Base-by-base conservation (phyloP, 2,888 invertebrate species). In the Drosophila eohydei region DNA sequence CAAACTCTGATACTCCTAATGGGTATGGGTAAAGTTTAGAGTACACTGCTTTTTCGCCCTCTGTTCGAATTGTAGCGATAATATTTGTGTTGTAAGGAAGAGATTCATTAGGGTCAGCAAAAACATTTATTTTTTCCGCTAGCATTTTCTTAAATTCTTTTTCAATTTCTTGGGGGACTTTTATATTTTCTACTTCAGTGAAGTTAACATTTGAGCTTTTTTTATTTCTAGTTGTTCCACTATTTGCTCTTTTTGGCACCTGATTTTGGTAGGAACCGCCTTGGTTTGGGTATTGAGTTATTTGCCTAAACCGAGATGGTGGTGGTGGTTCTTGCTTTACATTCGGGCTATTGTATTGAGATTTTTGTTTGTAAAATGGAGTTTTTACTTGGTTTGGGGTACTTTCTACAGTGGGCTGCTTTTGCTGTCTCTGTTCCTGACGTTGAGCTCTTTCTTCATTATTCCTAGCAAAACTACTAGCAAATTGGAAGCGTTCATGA, bases 1-100 rank as follows among this genome's bases (percentile, higher is more conserved):
- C 61, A 11, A 67, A 61, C n/a, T 67, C 56, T 0, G 50, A 16
- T 3, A 61, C 43, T 3, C 56, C 61, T 30, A 43, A 26, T 7
- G 56, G 67, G 16, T 43, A 16, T 1, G 41, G 41, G 21, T 43
- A 43, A 16, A 21, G 16, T 41, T 9, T 43, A 21, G 41, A 16
- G 21, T 9, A 43, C 3, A 41, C 7, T 8, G 38, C 21, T 1
- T 61, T 44, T 0, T 43, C 38, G 5, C 56, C 11, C 9, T 16
- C 26, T 2, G 56, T 43, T 8, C 55, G n/a, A 3, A 61, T 60
- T 4, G 55, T 60, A 41, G n/a, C 41, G 16, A 41, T 6, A 8
- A 41, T 16, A 16, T 41, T 41, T 8, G 41, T 41, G 16, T 41
- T 41, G 8, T 16, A 41, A 8, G 41, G 41, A 16, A 41, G 41